Evolutionary conservation across 1,140 invertebrate genomes (phyloP).

Genomic region (Delia radicum): DNA sequence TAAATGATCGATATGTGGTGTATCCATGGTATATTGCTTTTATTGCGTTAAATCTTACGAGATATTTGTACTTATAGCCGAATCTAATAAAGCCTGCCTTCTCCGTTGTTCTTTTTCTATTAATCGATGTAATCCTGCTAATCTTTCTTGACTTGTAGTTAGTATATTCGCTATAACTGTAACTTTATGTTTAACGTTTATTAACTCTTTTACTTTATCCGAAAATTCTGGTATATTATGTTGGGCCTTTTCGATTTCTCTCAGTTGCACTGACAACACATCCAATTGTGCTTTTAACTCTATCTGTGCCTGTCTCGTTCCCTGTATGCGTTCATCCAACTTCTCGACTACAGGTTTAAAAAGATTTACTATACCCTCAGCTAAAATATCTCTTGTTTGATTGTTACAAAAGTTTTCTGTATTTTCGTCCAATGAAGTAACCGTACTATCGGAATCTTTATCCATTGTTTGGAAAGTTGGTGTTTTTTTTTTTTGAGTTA

Average conservation of each 20-base stretch:
- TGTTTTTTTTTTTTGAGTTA: too few species aligned
- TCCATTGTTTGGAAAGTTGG: slow-evolving; percentile 37
- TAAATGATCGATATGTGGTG: slow-evolving; percentile 65
- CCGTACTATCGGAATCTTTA: slow-evolving; percentile 64
- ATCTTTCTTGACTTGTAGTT: slow-evolving; percentile 81
- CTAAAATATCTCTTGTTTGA: slow-evolving; percentile 84
- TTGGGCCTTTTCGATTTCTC: slow-evolving; percentile 76
- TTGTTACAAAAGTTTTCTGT: slow-evolving; percentile 87
- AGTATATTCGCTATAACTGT: slow-evolving; percentile 87
- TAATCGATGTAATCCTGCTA: slow-evolving; percentile 79
- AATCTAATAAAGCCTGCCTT: slow-evolving; percentile 69
- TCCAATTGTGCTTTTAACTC: slow-evolving; percentile 88
- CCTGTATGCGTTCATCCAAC: slow-evolving; percentile 83
- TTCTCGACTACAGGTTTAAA: slow-evolving; percentile 89
- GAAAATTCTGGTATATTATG: slow-evolving; percentile 83
- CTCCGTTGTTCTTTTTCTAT: slow-evolving; percentile 78
- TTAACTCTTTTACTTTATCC: slow-evolving; percentile 85
- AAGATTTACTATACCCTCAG: slow-evolving; percentile 85
- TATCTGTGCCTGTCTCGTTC: slow-evolving; percentile 85
- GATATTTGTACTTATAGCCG: slow-evolving; percentile 55
- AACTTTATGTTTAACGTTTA: slow-evolving; percentile 59
- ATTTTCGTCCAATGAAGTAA: slow-evolving; percentile 85
- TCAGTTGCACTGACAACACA: slow-evolving; percentile 76
- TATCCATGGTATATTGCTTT: slow-evolving; percentile 62
- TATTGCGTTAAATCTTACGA: slow-evolving; percentile 36